phyloP scores from a whole-genome alignment of 1,140 invertebrate species.

The Zaprionus tsacasi region DNA sequence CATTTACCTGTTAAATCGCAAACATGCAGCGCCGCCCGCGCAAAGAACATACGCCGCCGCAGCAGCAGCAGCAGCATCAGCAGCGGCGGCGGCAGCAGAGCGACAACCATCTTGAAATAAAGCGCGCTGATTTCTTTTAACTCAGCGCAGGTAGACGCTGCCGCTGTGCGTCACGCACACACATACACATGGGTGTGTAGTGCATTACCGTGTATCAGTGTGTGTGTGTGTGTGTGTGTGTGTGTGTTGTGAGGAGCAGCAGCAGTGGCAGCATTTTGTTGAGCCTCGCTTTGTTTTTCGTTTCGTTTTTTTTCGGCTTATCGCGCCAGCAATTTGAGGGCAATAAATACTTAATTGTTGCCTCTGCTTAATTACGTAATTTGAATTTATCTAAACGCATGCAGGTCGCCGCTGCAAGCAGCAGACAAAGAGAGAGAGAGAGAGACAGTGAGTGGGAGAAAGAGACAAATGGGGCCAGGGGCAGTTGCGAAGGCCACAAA shows the following conservation, averaged over 20 bases:
- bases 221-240: conserved; percentile 23
- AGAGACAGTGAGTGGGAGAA: not conserved
- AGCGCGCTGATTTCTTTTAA: conserved; percentile 60
- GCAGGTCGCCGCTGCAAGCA: conserved; percentile 14
- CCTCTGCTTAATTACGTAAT: conserved; percentile 72
- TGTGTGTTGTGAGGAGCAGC: conserved; percentile 6
- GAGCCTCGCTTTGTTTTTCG: conserved; percentile 14
- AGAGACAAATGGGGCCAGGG: conserved; percentile 37
- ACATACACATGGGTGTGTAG: not conserved
- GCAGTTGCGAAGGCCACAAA: conserved; percentile 34
- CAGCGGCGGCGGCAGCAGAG: conserved; percentile 8
- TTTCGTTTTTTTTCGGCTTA: conserved; percentile 36
- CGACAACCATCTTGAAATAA: conserved; percentile 55
- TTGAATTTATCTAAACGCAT: conserved; percentile 66
- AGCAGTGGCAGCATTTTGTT: conserved; percentile 20
- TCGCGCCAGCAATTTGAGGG: conserved; percentile 74
- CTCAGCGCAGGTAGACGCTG: conserved; percentile 48
- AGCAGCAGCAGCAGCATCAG: conserved; percentile 15
- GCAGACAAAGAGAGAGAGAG: too few species aligned
- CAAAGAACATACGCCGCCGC: conserved; percentile 26
- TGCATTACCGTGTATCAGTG: conserved; percentile 13
- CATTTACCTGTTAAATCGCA: conserved; percentile 18
- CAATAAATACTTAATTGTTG: conserved; percentile 80
- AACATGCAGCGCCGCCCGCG: conserved; percentile 11
- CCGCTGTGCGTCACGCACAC: conserved; percentile 16